These are phyloP conservation scores for Aphelocoma coerulescens DNA, from an alignment of 2,113 vertebrate genomes.

Conservation along the genomic window DNA sequence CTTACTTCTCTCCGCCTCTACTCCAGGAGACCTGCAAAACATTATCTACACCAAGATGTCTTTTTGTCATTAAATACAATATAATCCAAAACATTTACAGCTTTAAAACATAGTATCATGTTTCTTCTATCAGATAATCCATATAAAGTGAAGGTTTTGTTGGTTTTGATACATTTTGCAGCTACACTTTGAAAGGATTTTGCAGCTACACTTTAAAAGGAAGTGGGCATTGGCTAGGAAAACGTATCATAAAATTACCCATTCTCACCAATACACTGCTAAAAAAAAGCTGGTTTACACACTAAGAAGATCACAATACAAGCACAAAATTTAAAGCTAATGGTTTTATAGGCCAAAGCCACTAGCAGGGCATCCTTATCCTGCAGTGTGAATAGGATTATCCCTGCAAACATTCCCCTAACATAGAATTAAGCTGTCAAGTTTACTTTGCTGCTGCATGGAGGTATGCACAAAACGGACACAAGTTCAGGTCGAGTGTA, in stretches of 20 bases:
- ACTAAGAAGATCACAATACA: slow-evolving; percentile 63
- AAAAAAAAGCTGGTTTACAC: slow-evolving; percentile 66
- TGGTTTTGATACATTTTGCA: slow-evolving; percentile 26
- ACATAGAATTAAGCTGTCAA: slow-evolving; percentile 73
- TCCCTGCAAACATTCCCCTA: slow-evolving; percentile 66
- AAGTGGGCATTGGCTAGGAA: background rate
- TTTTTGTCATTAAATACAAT: background rate
- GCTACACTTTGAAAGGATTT: slow-evolving; percentile 9
- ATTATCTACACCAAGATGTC: background rate
- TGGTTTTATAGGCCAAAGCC: slow-evolving; percentile 69
- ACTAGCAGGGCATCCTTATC: slow-evolving; percentile 59
- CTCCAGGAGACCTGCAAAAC: background rate
- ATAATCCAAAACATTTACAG: background rate
- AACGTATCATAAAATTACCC: slow-evolving; percentile 32
- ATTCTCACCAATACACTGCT: slow-evolving; percentile 31
- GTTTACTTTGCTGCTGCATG: slow-evolving; percentile 36
- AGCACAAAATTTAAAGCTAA: slow-evolving; percentile 70
- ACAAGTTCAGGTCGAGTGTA: slow-evolving; percentile 39
- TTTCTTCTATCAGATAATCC: background rate
- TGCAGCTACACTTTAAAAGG: background rate
- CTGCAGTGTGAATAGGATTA: slow-evolving; percentile 69
- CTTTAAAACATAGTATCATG: background rate
- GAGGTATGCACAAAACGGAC: slow-evolving; percentile 39
- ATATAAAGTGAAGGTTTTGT: background rate
- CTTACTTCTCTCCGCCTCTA: background rate